Evolutionary conservation across 1,140 invertebrate genomes (phyloP), one percentile per base, ranked within the genome.

Genomic region (Spodoptera frugiperda): DNA sequence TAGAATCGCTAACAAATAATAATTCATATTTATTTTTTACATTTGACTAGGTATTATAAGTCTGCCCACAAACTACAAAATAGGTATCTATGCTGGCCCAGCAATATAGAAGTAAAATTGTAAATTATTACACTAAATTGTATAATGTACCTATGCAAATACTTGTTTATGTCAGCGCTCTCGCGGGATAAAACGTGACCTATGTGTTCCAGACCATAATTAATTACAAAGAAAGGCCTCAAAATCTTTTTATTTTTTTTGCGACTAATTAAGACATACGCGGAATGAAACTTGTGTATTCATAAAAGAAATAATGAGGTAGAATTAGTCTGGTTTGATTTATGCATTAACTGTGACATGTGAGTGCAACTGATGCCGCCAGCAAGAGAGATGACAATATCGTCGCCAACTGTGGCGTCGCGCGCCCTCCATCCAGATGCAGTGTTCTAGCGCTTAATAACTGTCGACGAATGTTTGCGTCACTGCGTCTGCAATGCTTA

Each of bases 401-500:
- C 78, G 76, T 79, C 61, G 78, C 68, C 67, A 72, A 63, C 76
- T 83, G 83, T 82, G 90, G 33, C 33, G 33, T 39, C 85, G 83
- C 85, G 76, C 57, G 51, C 57, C 17, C 72, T 84, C 81, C 83
- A 77, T 87, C 88, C 87, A 83, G 82, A 85, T 89, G 88, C 86
- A 83, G 78, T 85, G 86, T 86, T 87, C 87, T 85, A 89, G 55
- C 88, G 85, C 91, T 92, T 93, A 91, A 91, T 93, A 92, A 87
- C 90, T 93, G 91, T 93, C 91, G 85, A 85, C 88, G 86, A 87
- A 76, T 86, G 90, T 93, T 92, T 91, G 90, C 90, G 89, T 93
- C 91, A 91, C 87, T 83, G 73, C 81, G 82, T 78, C 85, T 86
- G 86, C 89, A 89, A 78, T 83, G 82, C 82, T 87, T 84, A 86